These are phyloP conservation scores for Pachyuromys duprasi DNA, from an alignment of 2,797 vertebrate species.

Conservation along the genomic window DNA sequence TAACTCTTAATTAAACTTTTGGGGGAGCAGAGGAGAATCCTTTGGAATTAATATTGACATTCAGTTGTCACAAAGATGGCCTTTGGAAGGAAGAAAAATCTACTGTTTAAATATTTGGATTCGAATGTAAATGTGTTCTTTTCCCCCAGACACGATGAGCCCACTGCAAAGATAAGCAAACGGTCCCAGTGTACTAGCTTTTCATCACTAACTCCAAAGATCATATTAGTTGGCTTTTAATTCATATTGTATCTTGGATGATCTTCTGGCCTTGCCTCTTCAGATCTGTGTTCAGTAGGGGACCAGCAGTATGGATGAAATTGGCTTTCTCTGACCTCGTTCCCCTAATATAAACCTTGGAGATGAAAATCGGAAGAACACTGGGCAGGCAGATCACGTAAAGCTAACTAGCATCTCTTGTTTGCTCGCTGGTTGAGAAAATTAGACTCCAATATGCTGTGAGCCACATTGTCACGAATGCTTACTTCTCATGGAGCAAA, in stretches of 20 bases:
- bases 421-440: slow-evolving; percentile 15
- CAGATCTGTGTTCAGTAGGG: neutral
- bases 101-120: neutral
- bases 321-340: slow-evolving; percentile 29
- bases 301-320: neutral
- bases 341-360: slow-evolving; percentile 22
- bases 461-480: neutral
- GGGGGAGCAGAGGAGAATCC: neutral
- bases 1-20: slow-evolving; percentile 72
- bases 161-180: slow-evolving; percentile 36
- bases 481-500: slow-evolving; percentile 26
- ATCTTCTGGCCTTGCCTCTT: neutral
- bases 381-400: neutral
- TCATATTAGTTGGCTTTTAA: neutral
- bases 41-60: slow-evolving; percentile 61
- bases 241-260: neutral
- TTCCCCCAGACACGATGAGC: neutral
- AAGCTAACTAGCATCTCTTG: neutral
- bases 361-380: slow-evolving; percentile 41
- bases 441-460: neutral
- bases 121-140: neutral
- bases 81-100: neutral
- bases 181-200: neutral
- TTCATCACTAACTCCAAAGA: slow-evolving; percentile 15
- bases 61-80: slow-evolving; percentile 13